These are phyloP conservation scores for Diceros bicornis DNA, from an alignment of 2,797 vertebrate genomes.

Conservation along the genomic window DNA sequence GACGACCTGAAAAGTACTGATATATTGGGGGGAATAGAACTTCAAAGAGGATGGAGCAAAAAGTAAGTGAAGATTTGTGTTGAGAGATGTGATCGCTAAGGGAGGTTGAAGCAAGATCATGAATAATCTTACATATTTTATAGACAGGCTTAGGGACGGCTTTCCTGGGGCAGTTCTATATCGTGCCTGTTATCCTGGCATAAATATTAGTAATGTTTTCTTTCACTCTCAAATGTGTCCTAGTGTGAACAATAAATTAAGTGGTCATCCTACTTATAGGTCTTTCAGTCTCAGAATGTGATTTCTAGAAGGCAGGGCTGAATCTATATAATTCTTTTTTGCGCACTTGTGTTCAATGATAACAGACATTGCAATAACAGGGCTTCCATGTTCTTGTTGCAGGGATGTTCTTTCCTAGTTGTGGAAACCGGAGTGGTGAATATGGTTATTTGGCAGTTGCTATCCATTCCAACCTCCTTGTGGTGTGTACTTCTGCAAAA, in stretches of 20 bases:
- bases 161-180: background rate
- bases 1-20: background rate
- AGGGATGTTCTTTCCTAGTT: background rate
- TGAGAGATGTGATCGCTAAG: background rate
- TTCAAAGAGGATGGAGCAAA: background rate
- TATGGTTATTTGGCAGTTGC: no score
- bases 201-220: background rate
- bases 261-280: background rate
- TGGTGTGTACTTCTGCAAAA: background rate
- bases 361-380: background rate
- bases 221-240: background rate
- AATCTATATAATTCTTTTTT: background rate
- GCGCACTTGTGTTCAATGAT: background rate
- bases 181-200: background rate
- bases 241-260: background rate
- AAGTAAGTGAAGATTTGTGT: background rate
- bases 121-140: background rate
- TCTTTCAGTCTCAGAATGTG: background rate
- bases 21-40: accelerated
- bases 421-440: background rate
- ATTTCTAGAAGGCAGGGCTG: background rate
- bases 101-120: background rate
- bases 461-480: background rate
- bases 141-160: background rate
- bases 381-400: background rate